These are phyloP conservation scores for Brachypteracias leptosomus DNA, from an alignment of 2,113 vertebrate species.

Conservation along the genomic window DNA sequence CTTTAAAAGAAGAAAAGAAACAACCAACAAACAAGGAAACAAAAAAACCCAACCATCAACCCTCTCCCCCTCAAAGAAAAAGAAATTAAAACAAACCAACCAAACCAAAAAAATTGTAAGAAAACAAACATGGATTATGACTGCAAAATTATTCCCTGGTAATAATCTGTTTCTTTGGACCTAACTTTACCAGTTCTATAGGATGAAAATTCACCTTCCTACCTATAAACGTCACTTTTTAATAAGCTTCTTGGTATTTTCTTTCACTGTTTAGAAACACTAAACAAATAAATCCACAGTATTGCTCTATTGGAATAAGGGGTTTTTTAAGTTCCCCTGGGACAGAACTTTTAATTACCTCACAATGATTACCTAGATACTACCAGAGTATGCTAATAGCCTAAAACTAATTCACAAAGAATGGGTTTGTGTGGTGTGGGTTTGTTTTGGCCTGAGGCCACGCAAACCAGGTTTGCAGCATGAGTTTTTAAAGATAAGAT, in stretches of 20 bases:
- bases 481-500: not conserved
- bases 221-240: not conserved
- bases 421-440: not conserved
- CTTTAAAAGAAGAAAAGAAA: not conserved
- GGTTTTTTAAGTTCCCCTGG: not conserved
- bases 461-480: not conserved
- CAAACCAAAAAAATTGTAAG: not conserved
- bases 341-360: not conserved
- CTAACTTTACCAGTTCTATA: not conserved
- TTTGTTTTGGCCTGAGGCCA: not conserved
- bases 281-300: not conserved
- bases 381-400: not conserved
- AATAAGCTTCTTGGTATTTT: not conserved
- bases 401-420: not conserved
- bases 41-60: not conserved
- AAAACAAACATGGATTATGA: not conserved
- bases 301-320: not conserved
- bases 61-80: fast-evolving
- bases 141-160: not conserved
- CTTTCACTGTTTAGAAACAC: not conserved
- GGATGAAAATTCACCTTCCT: not conserved
- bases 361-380: not conserved
- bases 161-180: not conserved
- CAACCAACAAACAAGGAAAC: not conserved
- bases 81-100: not conserved